Percentiles rank a stretch among this genome's conserved stretches.
phyloP scores from a whole-genome alignment of 2,113 vertebrate genomes.

The Marmota monax region DNA sequence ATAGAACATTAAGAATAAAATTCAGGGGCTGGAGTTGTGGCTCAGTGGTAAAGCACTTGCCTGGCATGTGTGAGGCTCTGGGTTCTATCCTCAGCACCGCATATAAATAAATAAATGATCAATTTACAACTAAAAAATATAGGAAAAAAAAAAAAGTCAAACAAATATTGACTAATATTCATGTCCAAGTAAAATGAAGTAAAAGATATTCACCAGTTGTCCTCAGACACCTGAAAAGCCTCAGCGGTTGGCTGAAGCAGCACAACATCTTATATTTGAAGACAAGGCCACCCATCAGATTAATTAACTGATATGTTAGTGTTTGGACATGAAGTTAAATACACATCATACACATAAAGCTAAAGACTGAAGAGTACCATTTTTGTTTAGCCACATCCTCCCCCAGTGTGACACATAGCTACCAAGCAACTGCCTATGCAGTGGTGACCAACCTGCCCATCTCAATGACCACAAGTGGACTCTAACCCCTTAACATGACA shows the following conservation, averaged over 20 bases:
- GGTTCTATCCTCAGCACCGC: too few species aligned
- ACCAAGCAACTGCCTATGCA: background rate
- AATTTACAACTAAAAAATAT: too few species aligned
- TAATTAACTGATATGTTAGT: background rate
- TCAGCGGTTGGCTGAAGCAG: background rate
- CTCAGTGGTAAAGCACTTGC: too few species aligned
- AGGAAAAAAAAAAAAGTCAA: too few species aligned
- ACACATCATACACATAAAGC: background rate
- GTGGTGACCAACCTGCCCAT: background rate
- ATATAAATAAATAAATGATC: too few species aligned
- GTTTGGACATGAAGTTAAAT: background rate
- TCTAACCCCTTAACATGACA: background rate
- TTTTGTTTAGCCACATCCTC: background rate
- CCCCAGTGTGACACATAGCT: background rate
- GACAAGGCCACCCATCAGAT: background rate
- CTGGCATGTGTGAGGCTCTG: too few species aligned
- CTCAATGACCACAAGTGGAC: background rate
- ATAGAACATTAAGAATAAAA: constrained; percentile 35
- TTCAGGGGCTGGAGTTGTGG: background rate
- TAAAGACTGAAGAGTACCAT: background rate
- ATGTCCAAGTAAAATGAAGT: constrained; percentile 27
- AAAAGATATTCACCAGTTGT: constrained; percentile 21
- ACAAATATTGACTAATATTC: background rate
- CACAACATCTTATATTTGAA: background rate
- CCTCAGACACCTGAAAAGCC: constrained; percentile 2